phyloP scores from a whole-genome alignment of 2,113 vertebrate species.

The Terrapene triunguis region DNA sequence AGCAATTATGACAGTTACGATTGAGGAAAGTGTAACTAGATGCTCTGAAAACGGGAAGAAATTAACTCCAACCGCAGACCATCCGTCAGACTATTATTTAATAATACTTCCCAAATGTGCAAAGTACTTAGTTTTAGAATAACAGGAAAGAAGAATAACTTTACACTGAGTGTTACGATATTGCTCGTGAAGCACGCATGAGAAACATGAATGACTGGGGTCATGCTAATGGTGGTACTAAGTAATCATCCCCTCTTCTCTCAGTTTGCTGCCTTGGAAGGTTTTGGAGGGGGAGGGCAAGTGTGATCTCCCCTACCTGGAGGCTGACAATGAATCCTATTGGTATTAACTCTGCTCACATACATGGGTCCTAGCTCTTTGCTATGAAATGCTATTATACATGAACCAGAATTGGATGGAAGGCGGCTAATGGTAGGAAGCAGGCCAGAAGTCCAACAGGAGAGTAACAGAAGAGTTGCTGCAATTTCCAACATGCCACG shows the following conservation, averaged over 20 bases:
- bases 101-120: constrained; percentile 70
- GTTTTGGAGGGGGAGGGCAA: not conserved
- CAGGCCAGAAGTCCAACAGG: not conserved
- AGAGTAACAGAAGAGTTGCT: constrained; percentile 32
- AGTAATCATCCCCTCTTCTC: fast-evolving
- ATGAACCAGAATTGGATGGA: fast-evolving
- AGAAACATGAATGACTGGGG: fast-evolving
- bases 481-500: constrained; percentile 51
- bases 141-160: constrained; percentile 61
- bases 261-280: not conserved
- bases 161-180: not conserved
- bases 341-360: not conserved
- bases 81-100: constrained; percentile 51
- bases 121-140: constrained; percentile 67
- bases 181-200: fast-evolving
- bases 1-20: constrained; percentile 40
- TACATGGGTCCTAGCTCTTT: fast-evolving
- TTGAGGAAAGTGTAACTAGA: constrained; percentile 55
- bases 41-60: constrained; percentile 66
- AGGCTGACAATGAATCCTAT: fast-evolving
- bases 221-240: not conserved
- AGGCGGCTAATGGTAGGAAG: not conserved
- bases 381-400: not conserved
- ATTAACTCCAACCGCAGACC: constrained; percentile 54
- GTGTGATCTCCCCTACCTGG: not conserved